phyloP scores from a whole-genome alignment of 2,888 invertebrate genomes.

The Cerceris rybyensis region DNA sequence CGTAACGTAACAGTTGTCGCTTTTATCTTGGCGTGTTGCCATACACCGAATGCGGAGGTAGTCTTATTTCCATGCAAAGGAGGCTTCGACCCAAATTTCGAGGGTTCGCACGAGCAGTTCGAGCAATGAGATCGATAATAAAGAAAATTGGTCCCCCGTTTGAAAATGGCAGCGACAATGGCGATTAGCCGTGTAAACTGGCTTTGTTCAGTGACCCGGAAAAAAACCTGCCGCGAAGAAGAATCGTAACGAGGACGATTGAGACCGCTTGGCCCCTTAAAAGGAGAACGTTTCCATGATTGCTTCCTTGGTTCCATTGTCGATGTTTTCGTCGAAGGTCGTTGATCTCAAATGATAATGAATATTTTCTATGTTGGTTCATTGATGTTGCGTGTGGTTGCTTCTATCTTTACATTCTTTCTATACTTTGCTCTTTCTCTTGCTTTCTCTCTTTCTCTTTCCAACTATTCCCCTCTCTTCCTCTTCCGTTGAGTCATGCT shows the following conservation, averaged over 20 bases:
- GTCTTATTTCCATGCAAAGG: conserved; percentile 33
- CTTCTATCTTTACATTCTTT: neutral
- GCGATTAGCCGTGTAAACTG: conserved; percentile 14
- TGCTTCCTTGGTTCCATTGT: conserved; percentile 17
- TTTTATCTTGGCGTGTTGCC: conserved; percentile 37
- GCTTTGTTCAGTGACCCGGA: conserved; percentile 2
- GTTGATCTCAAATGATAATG: conserved; percentile 29
- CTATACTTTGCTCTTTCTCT: neutral
- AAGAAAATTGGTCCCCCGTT: conserved; percentile 20
- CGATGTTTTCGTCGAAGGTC: conserved; percentile 39
- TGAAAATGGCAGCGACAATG: conserved; percentile 22
- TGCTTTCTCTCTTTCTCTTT: neutral
- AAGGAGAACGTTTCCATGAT: conserved; percentile 25
- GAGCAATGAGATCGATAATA: conserved; percentile 14
- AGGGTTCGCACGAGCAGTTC: conserved; percentile 8
- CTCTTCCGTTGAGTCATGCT: conserved; percentile 1
- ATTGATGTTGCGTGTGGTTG: neutral
- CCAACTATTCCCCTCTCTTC: neutral
- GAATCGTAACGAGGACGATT: conserved; percentile 22
- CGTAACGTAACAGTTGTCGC: neutral
- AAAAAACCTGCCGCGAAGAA: conserved; percentile 23
- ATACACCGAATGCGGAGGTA: conserved; percentile 2
- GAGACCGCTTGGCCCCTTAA: conserved; percentile 20
- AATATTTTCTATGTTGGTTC: conserved; percentile 17
- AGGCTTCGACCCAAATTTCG: conserved; percentile 34